Percentiles rank a stretch among this genome's conserved stretches.
Evolutionary conservation across 2,113 vertebrate species (phyloP).

Genomic region (Cyprinodon brontotheroides): DNA sequence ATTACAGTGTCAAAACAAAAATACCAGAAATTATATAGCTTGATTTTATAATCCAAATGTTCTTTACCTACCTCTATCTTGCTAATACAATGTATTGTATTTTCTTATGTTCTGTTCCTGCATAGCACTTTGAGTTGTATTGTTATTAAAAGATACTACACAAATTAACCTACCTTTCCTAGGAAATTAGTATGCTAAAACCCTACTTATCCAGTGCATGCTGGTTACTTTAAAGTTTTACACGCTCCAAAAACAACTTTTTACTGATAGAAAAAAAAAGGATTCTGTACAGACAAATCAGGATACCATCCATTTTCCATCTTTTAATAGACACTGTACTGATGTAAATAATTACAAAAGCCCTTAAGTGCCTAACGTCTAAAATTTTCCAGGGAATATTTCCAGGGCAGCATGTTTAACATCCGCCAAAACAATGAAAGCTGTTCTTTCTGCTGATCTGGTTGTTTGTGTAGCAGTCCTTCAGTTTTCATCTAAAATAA

Average conservation of each 20-base stretch:
- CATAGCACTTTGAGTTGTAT: too few relatives aligned
- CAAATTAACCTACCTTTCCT: too few relatives aligned
- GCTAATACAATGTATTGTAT: too few relatives aligned
- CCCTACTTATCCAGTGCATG: background rate
- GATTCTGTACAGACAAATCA: background rate
- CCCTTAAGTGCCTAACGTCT: background rate
- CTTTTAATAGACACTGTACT: background rate
- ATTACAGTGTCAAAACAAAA: too few relatives aligned
- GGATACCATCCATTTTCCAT: background rate
- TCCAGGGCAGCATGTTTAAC: background rate
- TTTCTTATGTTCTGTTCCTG: too few relatives aligned
- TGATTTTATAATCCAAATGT: too few relatives aligned
- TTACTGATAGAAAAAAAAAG: background rate
- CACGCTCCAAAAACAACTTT: background rate
- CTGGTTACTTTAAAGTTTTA: background rate
- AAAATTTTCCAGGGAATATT: background rate
- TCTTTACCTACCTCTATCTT: too few relatives aligned
- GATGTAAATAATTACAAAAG: background rate
- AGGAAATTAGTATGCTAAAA: too few relatives aligned
- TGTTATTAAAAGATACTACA: too few relatives aligned
- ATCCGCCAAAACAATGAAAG: background rate
- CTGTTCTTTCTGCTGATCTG: background rate
- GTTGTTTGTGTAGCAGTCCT: constrained; percentile 16
- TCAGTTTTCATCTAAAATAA: constrained; percentile 40
- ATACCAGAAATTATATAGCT: too few relatives aligned